Percentiles rank a stretch among this genome's conserved stretches.
Evolutionary conservation across 2,113 vertebrate species (phyloP).

Genomic region (Bostrychus sinensis): DNA sequence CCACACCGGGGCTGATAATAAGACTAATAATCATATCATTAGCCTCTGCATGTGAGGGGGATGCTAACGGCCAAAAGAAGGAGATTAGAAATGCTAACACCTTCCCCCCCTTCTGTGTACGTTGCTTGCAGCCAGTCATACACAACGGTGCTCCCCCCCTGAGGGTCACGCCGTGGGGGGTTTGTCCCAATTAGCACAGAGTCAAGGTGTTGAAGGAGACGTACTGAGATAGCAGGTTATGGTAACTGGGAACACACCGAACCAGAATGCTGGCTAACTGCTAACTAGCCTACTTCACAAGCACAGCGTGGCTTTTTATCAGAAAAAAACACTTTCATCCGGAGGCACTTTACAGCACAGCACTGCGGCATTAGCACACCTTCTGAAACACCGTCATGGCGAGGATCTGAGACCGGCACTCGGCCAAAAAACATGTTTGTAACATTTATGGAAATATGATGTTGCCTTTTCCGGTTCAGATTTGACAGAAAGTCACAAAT

Average conservation of each 20-base stretch:
- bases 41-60: background rate
- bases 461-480: background rate
- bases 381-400: slow-evolving; percentile 32
- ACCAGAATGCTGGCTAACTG: slow-evolving; percentile 59
- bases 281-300: slow-evolving; percentile 66
- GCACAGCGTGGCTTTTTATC: slow-evolving; percentile 49
- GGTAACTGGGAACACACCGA: slow-evolving; percentile 64
- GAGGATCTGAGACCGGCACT: slow-evolving; percentile 17
- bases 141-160: slow-evolving; percentile 39
- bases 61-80: slow-evolving; percentile 1
- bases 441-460: slow-evolving; percentile 1
- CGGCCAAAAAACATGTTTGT: slow-evolving; percentile 11
- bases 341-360: slow-evolving; percentile 34
- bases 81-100: slow-evolving; percentile 18
- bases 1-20: slow-evolving; percentile 1
- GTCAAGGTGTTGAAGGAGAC: slow-evolving; percentile 63
- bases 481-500: too few species aligned
- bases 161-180: slow-evolving; percentile 58
- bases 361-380: slow-evolving; percentile 33
- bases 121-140: slow-evolving; percentile 3
- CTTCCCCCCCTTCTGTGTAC: slow-evolving; percentile 9
- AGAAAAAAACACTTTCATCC: slow-evolving; percentile 41
- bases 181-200: slow-evolving; percentile 69
- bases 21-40: slow-evolving; percentile 12
- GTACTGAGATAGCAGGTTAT: slow-evolving; percentile 57